These are phyloP conservation scores for Pyrocephalus nanus DNA, from an alignment of 2,797 vertebrate species.

Conservation along the genomic window DNA sequence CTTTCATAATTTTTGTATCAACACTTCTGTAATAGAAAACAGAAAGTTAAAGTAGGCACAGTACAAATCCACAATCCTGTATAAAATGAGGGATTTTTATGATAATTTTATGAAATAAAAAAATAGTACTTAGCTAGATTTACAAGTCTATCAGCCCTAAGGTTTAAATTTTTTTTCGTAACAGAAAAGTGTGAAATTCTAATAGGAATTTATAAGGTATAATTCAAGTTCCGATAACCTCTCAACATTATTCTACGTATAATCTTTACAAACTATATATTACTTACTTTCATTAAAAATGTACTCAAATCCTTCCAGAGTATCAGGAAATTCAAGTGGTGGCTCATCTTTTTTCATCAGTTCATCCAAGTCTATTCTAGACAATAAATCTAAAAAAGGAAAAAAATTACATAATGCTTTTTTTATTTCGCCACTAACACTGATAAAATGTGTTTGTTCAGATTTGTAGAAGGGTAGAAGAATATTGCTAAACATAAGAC, in stretches of 20 bases:
- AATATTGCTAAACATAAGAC: background rate
- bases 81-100: background rate
- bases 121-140: constrained; percentile 7
- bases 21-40: background rate
- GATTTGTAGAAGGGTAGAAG: background rate
- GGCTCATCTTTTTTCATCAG: constrained; percentile 99
- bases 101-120: constrained; percentile 22
- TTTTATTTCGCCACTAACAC: background rate
- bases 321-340: constrained; percentile 93
- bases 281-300: constrained; percentile 97
- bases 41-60: background rate
- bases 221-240: constrained; percentile 7
- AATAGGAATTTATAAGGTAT: background rate
- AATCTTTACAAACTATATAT: background rate
- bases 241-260: constrained; percentile 12
- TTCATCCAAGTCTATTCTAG: constrained; percentile 96
- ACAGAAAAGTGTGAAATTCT: constrained; percentile 32
- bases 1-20: background rate
- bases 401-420: background rate
- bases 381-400: constrained; percentile 88
- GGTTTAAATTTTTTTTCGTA: constrained; percentile 19
- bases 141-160: background rate
- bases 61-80: background rate
- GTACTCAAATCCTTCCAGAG: constrained; percentile 96
- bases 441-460: background rate